Conservation (phyloP, 2,113 vertebrate species). For the Barnardius zonarius region DNA sequence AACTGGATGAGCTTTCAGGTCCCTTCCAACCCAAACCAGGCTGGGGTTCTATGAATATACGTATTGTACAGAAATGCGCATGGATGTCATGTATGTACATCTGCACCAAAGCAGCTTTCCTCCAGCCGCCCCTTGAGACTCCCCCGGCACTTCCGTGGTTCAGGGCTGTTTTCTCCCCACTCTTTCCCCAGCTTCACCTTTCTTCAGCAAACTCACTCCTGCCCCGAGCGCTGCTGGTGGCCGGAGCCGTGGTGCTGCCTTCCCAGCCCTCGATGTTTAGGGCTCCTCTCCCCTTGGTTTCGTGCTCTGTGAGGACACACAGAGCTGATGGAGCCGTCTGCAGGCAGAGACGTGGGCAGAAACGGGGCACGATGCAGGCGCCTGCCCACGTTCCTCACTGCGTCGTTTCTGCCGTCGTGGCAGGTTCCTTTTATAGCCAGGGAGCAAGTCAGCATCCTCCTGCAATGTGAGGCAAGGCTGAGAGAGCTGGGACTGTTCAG, state of each 20-base stretch:
- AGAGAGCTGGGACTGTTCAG: not conserved
- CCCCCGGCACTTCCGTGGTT: not conserved
- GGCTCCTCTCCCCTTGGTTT: accelerated
- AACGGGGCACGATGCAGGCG: not conserved
- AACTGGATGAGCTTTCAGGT: not conserved
- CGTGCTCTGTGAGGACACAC: accelerated
- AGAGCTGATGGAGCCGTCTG: not conserved
- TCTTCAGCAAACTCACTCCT: too few species aligned
- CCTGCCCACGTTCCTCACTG: not conserved
- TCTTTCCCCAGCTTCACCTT: not conserved
- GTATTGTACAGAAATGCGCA: not conserved
- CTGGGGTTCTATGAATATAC: too few species aligned
- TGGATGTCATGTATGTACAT: too few species aligned
- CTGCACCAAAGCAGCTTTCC: not conserved
- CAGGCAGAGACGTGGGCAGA: too few species aligned
- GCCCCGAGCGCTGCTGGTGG: not conserved
- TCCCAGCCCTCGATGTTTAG: accelerated
- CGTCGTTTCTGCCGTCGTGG: accelerated
- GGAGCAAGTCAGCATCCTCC: not conserved
- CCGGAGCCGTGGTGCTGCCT: not conserved
- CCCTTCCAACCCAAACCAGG: not conserved
- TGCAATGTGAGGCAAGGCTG: not conserved
- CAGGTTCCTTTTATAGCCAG: not conserved
- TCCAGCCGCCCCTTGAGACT: not conserved
- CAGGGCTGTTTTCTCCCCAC: not conserved